Conservation (phyloP, 92 coral and sea anemone genomes). For the Actinernus sp. region DNA sequence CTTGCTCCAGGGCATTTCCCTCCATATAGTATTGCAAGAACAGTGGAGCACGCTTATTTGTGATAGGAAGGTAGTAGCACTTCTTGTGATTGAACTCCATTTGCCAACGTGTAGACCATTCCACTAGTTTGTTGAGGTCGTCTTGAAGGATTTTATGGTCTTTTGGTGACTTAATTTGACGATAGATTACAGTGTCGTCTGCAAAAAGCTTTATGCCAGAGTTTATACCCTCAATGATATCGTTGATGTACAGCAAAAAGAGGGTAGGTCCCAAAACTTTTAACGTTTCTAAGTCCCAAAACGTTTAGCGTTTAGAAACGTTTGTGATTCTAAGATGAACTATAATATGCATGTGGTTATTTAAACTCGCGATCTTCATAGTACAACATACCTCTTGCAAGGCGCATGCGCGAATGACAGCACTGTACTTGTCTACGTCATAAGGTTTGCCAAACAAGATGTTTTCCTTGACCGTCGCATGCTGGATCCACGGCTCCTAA, state of each 20-base stretch:
- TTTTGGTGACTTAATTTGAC: background rate
- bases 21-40: background rate
- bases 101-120: slow-evolving; percentile 2
- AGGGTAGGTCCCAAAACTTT: background rate
- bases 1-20: background rate
- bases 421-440: slow-evolving; percentile 83
- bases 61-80: background rate
- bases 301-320: too few relatives aligned
- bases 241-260: background rate
- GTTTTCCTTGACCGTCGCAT: slow-evolving; percentile 96
- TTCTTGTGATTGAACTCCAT: background rate
- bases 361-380: too few relatives aligned
- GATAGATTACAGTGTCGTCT: slow-evolving; percentile 1
- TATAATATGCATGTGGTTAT: too few relatives aligned
- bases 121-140: background rate
- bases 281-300: too few relatives aligned
- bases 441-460: slow-evolving; percentile 90
- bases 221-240: background rate
- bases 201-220: slow-evolving; percentile 2
- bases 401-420: slow-evolving; percentile 92
- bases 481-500: slow-evolving; percentile 99
- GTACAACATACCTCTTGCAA: slow-evolving; percentile 89
- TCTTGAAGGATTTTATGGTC: background rate
- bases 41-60: background rate
- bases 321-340: too few relatives aligned